These are phyloP conservation scores for Myrmophylax atrothorax DNA, from an alignment of 2,113 vertebrate species.

Conservation along the genomic window DNA sequence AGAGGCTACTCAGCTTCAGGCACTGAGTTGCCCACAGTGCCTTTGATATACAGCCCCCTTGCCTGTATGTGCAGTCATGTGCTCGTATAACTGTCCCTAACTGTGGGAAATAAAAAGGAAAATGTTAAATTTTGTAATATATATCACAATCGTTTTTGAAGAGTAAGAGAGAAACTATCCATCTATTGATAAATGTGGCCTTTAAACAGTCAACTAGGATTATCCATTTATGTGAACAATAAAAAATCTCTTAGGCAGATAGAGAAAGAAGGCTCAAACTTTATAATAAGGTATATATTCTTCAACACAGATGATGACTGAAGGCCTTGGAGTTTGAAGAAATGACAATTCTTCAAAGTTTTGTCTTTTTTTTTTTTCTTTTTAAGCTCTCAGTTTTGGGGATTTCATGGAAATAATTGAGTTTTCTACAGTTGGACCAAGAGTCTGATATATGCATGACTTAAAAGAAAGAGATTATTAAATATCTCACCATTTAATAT, in stretches of 20 bases:
- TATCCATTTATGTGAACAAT: constrained; percentile 5
- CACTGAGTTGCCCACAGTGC: neutral
- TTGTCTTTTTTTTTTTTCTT: neutral
- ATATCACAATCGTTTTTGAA: constrained; percentile 10
- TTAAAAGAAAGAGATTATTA: constrained; percentile 57
- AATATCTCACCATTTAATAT: constrained; percentile 53
- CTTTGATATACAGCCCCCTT: neutral
- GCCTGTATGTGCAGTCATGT: neutral
- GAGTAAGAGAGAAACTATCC: neutral
- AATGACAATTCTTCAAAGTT: constrained; percentile 3
- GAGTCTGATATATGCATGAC: neutral
- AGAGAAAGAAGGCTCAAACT: neutral
- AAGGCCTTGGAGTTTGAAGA: constrained; percentile 5
- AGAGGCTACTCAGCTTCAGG: neutral
- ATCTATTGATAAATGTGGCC: constrained; percentile 15
- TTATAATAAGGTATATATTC: neutral
- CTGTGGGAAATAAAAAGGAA: constrained; percentile 40
- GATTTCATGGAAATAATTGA: constrained; percentile 23
- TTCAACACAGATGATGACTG: neutral
- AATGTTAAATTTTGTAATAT: constrained; percentile 30
- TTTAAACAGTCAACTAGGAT: neutral
- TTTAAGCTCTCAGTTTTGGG: neutral
- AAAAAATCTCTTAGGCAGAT: neutral
- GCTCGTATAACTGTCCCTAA: neutral
- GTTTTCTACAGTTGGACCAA: neutral